Base-by-base conservation (phyloP, 2,888 invertebrate genomes). In the Junonia oenone region DNA sequence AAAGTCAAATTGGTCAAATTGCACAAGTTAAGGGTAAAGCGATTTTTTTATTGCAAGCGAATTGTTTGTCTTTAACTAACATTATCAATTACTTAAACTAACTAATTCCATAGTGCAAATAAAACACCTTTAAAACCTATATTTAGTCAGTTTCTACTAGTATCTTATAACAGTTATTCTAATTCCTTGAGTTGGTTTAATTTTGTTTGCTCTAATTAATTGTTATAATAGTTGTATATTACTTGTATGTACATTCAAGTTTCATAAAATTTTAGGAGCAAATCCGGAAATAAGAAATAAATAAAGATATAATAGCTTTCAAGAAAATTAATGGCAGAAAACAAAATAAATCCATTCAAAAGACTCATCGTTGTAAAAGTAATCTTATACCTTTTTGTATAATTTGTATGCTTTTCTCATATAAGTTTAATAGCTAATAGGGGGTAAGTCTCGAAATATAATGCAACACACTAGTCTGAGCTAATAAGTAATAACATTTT, bases 1-100 rank as follows among this genome's bases (percentile, higher is more conserved):
- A 70, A 74, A 68, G 55, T 65, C 62, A 78, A 77, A 75, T 82
- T 86, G 87, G 88, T 87, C 84, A 71, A 83, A 75, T 81, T 75
- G 75, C 74, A 78, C 71, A 66, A 69, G 64, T 56, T 68, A 68
- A 67, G 66, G 63, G 67, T 84, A 84, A 84, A 84, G 84, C 83
- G 76, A 79, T 75, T 72, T 57, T 75, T 71, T 67, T 68, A 69
- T 65, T 71, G 69, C 67, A 79, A 75, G 76, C 72, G 61, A 64
- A 62, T 61, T 56, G 57, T 56, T 55, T 51, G 33, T 26, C 4
- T n/a, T 43, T n/a, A 27, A 33, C 26, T 6, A 47, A 33, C 17
- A 5, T 33, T 17, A 27, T 5, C 31, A 38, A 0, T 45, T 29
- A 29, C 11, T 27, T 48, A n/a, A n/a, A n/a, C n/a, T 8, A 15